These are phyloP conservation scores for Pagetopsis macropterus DNA, from an alignment of 2,797 vertebrate species.

Conservation along the genomic window DNA sequence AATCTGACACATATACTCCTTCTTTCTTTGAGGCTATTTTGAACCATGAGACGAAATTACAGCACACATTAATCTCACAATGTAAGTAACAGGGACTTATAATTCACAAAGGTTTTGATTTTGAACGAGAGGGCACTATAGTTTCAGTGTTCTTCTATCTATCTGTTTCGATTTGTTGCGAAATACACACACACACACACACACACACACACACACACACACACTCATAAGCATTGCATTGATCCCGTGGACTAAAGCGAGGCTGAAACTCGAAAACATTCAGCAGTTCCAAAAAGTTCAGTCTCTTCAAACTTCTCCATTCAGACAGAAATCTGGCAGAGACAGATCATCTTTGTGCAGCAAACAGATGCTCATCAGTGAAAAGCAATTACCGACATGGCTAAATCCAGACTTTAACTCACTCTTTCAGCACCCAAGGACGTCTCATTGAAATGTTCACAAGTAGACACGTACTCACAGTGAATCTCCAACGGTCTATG, in stretches of 20 bases:
- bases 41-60: not conserved
- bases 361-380: slow-evolving; percentile 28
- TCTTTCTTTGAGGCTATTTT: not conserved
- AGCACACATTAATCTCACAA: slow-evolving; percentile 6
- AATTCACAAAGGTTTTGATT: too few species aligned
- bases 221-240: not conserved
- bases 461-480: slow-evolving; percentile 29
- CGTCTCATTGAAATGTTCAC: slow-evolving; percentile 45
- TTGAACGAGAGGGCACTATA: too few species aligned
- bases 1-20: not conserved
- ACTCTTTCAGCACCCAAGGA: slow-evolving; percentile 42
- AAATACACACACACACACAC: slow-evolving; percentile 7
- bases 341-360: slow-evolving; percentile 30
- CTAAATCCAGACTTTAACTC: slow-evolving; percentile 30
- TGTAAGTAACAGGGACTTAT: slow-evolving; percentile 5
- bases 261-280: slow-evolving; percentile 20
- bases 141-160: not conserved
- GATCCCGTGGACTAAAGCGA: slow-evolving; percentile 12
- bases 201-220: slow-evolving; percentile 1
- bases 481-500: slow-evolving; percentile 8
- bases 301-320: slow-evolving; percentile 22
- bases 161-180: slow-evolving; percentile 23
- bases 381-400: slow-evolving; percentile 27
- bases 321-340: slow-evolving; percentile 31
- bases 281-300: slow-evolving; percentile 26